phyloP scores from a whole-genome alignment of 2,113 vertebrate species.

The Tilapia sparmanii region DNA sequence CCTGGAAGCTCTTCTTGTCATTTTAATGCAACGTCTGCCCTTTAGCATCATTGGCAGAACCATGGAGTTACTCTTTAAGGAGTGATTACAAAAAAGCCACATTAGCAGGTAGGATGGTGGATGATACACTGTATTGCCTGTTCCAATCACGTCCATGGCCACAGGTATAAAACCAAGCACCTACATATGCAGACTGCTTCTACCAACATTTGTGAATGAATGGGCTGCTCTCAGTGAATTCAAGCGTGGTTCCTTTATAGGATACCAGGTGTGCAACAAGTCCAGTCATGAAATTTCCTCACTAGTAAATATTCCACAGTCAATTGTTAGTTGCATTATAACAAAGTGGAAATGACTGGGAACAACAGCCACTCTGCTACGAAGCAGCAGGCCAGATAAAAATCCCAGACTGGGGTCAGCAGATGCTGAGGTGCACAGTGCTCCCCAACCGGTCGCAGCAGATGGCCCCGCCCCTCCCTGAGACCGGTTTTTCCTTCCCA shows the following conservation, averaged over 20 bases:
- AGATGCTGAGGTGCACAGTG: neutral
- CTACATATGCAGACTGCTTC: neutral
- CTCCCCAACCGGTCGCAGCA: neutral
- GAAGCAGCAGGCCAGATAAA: neutral
- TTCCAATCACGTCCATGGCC: fast-evolving
- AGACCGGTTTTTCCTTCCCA: fast-evolving
- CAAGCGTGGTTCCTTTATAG: neutral
- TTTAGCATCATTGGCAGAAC: neutral
- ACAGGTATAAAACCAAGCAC: neutral
- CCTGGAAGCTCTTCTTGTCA: neutral
- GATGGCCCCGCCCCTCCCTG: neutral
- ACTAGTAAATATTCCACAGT: neutral
- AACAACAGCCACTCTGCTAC: neutral
- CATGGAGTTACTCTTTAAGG: neutral
- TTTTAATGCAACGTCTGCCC: neutral
- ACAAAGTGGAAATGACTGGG: neutral
- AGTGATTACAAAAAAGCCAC: neutral
- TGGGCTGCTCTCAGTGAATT: neutral
- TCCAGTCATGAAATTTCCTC: neutral
- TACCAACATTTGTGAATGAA: neutral
- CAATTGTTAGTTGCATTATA: neutral
- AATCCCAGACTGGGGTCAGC: neutral
- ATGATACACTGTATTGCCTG: neutral
- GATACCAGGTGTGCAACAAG: neutral
- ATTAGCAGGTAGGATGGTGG: neutral